phyloP scores from a whole-genome alignment of 1,140 invertebrate species.

The Chironomus striatipennis region DNA sequence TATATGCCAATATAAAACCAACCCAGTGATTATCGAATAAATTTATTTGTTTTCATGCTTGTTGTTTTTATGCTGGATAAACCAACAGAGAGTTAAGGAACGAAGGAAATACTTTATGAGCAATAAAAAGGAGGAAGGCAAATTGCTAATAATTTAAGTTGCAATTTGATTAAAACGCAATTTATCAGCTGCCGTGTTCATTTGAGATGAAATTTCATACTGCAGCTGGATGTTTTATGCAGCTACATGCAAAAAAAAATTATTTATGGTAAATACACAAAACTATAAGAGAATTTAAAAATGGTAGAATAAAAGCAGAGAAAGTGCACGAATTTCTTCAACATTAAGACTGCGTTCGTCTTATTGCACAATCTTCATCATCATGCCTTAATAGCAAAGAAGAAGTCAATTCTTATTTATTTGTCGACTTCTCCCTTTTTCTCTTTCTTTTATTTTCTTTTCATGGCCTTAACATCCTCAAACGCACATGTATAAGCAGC shows the following conservation, averaged over 20 bases:
- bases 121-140: not conserved
- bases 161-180: constrained; percentile 16
- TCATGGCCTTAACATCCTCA: too few species aligned
- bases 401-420: too few species aligned
- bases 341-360: not conserved
- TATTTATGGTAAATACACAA: not conserved
- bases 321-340: not conserved
- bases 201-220: too few species aligned
- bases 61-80: too few species aligned
- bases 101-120: too few species aligned
- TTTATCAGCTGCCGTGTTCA: constrained; percentile 13
- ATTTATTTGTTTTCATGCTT: too few species aligned
- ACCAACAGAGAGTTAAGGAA: too few species aligned
- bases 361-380: not conserved
- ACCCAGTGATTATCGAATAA: too few species aligned
- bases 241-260: not conserved
- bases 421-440: not conserved
- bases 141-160: not conserved
- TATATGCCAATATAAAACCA: not conserved
- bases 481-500: too few species aligned
- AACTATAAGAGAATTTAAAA: too few species aligned
- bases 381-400: not conserved
- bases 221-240: not conserved
- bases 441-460: not conserved
- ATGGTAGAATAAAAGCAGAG: not conserved